Conservation (phyloP, 2,797 vertebrate genomes). For the Leucoraja ocellata region DNA sequence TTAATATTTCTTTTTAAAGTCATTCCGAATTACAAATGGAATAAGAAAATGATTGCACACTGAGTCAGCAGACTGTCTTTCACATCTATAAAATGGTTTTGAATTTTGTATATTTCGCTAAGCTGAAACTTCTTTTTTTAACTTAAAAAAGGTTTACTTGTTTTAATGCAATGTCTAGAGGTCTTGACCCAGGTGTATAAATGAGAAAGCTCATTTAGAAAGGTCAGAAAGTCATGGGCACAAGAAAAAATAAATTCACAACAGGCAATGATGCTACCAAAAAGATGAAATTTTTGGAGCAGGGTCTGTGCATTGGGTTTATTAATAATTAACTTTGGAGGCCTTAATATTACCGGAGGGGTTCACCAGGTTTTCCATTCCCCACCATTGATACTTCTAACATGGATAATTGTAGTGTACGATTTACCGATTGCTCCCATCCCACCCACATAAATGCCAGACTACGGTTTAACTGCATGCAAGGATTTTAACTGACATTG, state of each 20-base stretch:
- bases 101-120: not conserved
- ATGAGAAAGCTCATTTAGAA: not conserved
- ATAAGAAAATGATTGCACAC: not conserved
- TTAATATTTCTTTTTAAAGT: not conserved
- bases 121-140: not conserved
- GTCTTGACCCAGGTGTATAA: not conserved
- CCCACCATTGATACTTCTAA: not conserved
- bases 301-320: not conserved
- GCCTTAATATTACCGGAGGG: not conserved
- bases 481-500: not conserved
- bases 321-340: not conserved
- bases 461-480: not conserved
- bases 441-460: not conserved
- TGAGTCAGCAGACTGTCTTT: not conserved
- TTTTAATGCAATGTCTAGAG: not conserved
- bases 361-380: not conserved
- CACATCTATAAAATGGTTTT: not conserved
- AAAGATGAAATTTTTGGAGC: not conserved
- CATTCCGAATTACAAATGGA: not conserved
- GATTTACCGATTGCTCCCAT: not conserved
- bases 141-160: not conserved
- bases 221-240: not conserved
- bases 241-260: not conserved
- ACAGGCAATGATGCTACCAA: not conserved
- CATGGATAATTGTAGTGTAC: not conserved